Evolutionary conservation across 2,888 invertebrate genomes (phyloP).

Genomic region (Labia minor): DNA sequence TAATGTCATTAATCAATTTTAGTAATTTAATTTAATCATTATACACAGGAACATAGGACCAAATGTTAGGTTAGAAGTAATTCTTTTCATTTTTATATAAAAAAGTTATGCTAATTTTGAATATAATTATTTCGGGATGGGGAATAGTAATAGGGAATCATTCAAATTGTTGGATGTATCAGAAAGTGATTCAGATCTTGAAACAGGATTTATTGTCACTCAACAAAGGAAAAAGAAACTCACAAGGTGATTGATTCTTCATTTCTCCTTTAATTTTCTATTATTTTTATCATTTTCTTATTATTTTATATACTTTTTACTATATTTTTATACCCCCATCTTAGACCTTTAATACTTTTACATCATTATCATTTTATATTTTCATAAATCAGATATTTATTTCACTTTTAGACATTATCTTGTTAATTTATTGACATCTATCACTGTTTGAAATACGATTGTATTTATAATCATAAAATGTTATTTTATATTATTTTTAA

Average conservation of each 20-base stretch:
- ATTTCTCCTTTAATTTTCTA: background rate
- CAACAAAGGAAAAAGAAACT: slow-evolving; percentile 47
- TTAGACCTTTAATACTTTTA: no score
- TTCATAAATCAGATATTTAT: no score
- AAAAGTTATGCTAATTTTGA: slow-evolving; percentile 30
- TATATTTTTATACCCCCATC: no score
- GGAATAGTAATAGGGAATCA: slow-evolving; percentile 48
- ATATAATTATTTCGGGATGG: slow-evolving; percentile 24
- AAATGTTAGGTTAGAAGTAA: background rate
- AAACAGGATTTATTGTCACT: slow-evolving; percentile 45
- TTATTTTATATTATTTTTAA: no score
- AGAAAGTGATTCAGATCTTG: slow-evolving; percentile 46
- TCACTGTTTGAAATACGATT: background rate
- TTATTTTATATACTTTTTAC: no score
- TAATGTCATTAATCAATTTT: background rate
- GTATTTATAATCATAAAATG: background rate
- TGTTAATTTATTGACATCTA: background rate
- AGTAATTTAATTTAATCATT: background rate
- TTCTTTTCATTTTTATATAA: slow-evolving; percentile 33
- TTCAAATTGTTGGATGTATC: slow-evolving; percentile 51
- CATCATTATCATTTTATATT: no score
- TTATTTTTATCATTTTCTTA: slow-evolving; percentile 20
- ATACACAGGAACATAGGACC: background rate
- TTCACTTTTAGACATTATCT: no score
- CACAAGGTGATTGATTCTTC: slow-evolving; percentile 29